These are phyloP conservation scores for Ostrea edulis DNA, from an alignment of 1,140 invertebrate species.

Conservation along the genomic window DNA sequence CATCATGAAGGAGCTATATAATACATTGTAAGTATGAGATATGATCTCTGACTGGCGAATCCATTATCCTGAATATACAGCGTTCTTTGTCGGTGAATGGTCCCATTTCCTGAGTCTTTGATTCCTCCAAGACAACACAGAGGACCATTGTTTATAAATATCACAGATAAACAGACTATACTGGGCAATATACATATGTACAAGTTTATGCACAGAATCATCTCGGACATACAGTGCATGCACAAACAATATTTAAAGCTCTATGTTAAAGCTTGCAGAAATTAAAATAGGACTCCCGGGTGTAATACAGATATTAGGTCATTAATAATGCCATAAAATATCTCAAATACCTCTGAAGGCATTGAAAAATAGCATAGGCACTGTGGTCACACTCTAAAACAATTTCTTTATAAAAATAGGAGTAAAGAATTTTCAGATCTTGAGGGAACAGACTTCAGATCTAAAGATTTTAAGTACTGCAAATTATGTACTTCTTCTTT, in stretches of 20 bases:
- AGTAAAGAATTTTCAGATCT: background rate
- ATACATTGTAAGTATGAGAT: background rate
- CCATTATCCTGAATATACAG: slow-evolving; percentile 1
- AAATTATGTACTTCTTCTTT: too few relatives aligned
- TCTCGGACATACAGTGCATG: background rate
- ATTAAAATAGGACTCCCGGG: too few relatives aligned
- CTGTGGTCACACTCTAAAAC: background rate
- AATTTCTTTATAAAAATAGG: background rate
- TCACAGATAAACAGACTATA: slow-evolving; percentile 25
- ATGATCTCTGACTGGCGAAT: background rate
- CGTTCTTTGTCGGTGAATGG: background rate
- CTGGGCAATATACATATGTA: background rate
- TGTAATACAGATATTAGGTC: background rate
- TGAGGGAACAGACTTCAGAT: too few relatives aligned
- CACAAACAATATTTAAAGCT: background rate
- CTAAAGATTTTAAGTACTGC: too few relatives aligned
- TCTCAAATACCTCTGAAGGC: background rate
- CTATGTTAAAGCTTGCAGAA: background rate
- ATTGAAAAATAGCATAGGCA: background rate
- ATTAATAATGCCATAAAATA: background rate
- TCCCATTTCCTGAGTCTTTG: slow-evolving; percentile 1
- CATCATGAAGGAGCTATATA: too few relatives aligned
- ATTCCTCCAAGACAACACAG: background rate
- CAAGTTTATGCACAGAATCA: background rate
- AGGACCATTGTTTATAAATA: slow-evolving; percentile 18